Evolutionary conservation across 2,888 invertebrate genomes (phyloP).

Genomic region (Drepanosiphum platanoidis): DNA sequence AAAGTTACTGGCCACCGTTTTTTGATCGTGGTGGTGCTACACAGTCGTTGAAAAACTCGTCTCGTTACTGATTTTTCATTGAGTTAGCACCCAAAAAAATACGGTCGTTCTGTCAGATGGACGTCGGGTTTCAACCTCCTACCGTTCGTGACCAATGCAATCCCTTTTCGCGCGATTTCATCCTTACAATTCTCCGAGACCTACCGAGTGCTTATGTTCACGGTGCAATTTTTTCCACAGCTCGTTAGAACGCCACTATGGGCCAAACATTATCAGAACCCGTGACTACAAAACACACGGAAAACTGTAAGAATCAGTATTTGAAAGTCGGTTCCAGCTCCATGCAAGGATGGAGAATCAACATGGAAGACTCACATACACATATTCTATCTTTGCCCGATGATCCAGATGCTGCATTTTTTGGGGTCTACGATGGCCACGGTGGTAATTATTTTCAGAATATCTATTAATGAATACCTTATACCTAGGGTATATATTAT

Average conservation of each 20-base stretch:
- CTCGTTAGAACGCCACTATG: constrained; percentile 72
- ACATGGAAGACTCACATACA: constrained; percentile 99
- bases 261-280: constrained; percentile 98
- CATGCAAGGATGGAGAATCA: constrained; percentile 99
- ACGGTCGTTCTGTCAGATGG: background rate
- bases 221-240: constrained; percentile 22
- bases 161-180: too few relatives aligned
- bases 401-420: constrained; percentile 92
- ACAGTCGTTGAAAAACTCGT: background rate
- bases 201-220: background rate
- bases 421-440: constrained; percentile 97
- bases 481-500: too few relatives aligned
- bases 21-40: background rate
- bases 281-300: constrained; percentile 87
- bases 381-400: constrained; percentile 92
- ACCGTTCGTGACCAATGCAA: too few relatives aligned
- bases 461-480: background rate
- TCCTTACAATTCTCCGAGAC: too few relatives aligned
- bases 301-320: constrained; percentile 79
- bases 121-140: background rate
- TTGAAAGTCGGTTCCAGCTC: constrained; percentile 92
- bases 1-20: background rate
- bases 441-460: constrained; percentile 73
- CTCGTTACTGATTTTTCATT: background rate
- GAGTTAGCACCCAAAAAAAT: background rate